Base-by-base conservation (phyloP, 1,140 invertebrate genomes). In the Protaetia brevitarsis region DNA sequence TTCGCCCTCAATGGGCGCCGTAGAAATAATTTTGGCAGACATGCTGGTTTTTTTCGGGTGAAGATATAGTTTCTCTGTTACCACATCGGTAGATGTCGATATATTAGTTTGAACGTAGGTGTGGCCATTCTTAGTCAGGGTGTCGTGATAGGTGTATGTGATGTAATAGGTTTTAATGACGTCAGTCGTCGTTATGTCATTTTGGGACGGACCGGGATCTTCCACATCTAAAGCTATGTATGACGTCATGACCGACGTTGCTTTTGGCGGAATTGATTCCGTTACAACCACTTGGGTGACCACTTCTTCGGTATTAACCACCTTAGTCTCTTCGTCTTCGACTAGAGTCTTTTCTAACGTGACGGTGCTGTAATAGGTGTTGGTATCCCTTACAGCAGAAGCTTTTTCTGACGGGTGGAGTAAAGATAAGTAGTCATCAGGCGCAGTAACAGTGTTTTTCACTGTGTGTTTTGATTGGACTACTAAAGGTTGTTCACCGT, bases 361-460 rank as follows among this genome's bases (percentile, higher is more conserved):
- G 51, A 88, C 81, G 19, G 86, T 89, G 62, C 85, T 90, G 37
- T 86, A 82, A 71, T 90, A 91, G 3, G 88, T 90, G 71, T 89
- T 89, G 7, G 88, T 89, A 75, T 89, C 84, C 66, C 81, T 80
- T 4, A 79, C 68, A 2, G 84, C 79, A 19, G 78, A 77, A 3
- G 78, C 74, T 1, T 77, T 76, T 70, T 87, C 83, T 0, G 85
- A 85, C 0, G 86, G 83, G 68, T 86, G 83, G 8, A 87, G 73
- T 70, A 85, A 80, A 11, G 82, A 80, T 13, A 86, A 71, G 69
- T 86, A 86, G 69, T 86, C 82, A 65, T 85, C 82, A 0, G 88
- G 87, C 2, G 86, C 84, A 3, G 87, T 89, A 4, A 90, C 82
- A 26, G 87, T 87, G 74, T 90, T 92, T 19, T 84, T 80, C 29